Evolutionary conservation across 1,140 invertebrate species (phyloP).

Genomic region (Diorhabda sublineata): DNA sequence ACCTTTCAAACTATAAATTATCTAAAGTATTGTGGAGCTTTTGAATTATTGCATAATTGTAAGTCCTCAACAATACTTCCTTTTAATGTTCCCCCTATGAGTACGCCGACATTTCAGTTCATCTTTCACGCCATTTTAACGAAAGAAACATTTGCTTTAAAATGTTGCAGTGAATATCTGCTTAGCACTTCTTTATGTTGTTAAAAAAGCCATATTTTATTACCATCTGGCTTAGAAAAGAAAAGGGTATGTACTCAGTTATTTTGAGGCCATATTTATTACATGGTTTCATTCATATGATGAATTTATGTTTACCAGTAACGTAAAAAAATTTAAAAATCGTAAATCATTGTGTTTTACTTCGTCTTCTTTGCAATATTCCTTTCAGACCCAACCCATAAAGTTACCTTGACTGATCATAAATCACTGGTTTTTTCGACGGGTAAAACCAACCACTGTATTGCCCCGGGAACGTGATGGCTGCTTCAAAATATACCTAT

Average conservation of each 20-base stretch:
- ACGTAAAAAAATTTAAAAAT: slow-evolving; percentile 1
- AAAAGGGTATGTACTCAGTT: neutral
- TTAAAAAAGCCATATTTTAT: neutral
- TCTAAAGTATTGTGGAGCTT: too few relatives aligned
- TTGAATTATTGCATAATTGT: too few relatives aligned
- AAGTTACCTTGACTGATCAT: neutral
- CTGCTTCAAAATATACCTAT: neutral
- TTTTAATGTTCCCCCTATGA: too few relatives aligned
- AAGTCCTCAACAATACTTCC: too few relatives aligned
- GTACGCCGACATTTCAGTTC: neutral
- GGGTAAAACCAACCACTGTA: neutral
- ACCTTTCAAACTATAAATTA: too few relatives aligned
- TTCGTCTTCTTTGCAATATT: neutral
- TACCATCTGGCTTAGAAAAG: neutral
- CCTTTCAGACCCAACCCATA: neutral
- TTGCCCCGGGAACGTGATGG: neutral
- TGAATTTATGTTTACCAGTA: slow-evolving; percentile 2
- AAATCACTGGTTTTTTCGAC: neutral
- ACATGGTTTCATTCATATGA: neutral
- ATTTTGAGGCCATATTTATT: slow-evolving; percentile 2
- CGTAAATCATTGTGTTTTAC: neutral
- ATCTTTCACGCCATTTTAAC: neutral
- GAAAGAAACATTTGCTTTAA: neutral
- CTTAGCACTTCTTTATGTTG: neutral
- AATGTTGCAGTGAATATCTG: neutral